Evolutionary conservation across 2,888 invertebrate species (phyloP), one percentile per base, ranked within the genome.

Genomic region (Cyrtodaria siliqua): DNA sequence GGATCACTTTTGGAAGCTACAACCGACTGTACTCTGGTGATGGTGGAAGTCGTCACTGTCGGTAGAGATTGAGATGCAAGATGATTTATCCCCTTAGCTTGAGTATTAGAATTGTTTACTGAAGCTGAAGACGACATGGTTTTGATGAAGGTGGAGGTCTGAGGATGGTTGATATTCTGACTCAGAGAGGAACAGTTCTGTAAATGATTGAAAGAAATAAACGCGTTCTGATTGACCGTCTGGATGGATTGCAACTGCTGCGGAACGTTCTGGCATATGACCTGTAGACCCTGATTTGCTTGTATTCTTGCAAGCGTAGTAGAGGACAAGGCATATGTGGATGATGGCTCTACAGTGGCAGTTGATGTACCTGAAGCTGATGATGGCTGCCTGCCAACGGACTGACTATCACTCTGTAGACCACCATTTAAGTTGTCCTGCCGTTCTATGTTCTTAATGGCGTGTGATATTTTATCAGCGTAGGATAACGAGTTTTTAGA

Each of bases 281-380:
- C 44, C 20, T 27, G 4, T 26, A 72, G 27, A n/a, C 78, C 78
- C 50, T 78, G 78, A 61, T 78, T 78, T 0, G 66, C 18, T 38
- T 73, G 69, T n/a, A 78, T 68, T 38, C 78, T 47, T n/a, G 69
- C 61, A 23, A 57, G 18, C 6, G 74, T 62, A 14, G 62, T n/a
- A 0, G 63, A 18, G n/a, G 71, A 64, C 8, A 20, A 16, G 6
- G 9, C 6, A 16, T 16, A 9, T 20, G 20, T 20, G 3, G 16
- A 4, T 16, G 44, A 6, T 33, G 33, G 33, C 16, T 44, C 44
- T 16, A 44, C 20, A 4, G 16, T 16, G n/a, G 16, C 6, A 9
- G n/a, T 44, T 6, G 9, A 6, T 8, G 33, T 12, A 33, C 33
- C 12, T 4, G 33, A 8, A 33, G 6, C 33, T 33, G 33, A 8